Conservation (phyloP, 2,888 invertebrate genomes). For the Globia sparganii region DNA sequence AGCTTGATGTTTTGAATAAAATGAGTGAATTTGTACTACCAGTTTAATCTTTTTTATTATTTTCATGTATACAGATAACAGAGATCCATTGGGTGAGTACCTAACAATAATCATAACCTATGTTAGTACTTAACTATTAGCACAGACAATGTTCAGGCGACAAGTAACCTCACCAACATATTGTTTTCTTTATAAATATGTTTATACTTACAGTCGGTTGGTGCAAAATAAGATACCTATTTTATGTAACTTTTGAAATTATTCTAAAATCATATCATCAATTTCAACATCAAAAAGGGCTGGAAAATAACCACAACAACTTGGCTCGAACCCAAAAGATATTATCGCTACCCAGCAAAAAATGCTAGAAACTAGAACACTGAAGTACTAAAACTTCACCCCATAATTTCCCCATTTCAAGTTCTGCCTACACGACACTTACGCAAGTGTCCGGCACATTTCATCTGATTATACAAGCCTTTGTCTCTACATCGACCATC, state of each 20-base stretch:
- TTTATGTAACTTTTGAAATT: not conserved
- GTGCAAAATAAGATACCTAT: not conserved
- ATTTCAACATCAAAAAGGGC: slow-evolving; percentile 4
- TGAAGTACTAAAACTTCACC: slow-evolving; percentile 44
- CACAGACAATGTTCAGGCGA: too few species aligned
- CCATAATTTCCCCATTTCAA: slow-evolving; percentile 55
- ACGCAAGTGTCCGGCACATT: slow-evolving; percentile 46
- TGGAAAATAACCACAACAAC: slow-evolving; percentile 13
- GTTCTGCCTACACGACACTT: slow-evolving; percentile 38
- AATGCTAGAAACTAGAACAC: slow-evolving; percentile 42
- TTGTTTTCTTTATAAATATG: not conserved
- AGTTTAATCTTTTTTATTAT: too few species aligned
- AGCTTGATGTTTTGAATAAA: not conserved
- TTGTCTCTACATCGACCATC: slow-evolving; percentile 30
- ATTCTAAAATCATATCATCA: slow-evolving; percentile 8
- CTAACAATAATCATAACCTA: too few species aligned
- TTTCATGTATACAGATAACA: too few species aligned
- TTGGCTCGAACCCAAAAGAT: slow-evolving; percentile 53
- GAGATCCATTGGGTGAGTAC: too few species aligned
- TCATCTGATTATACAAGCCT: slow-evolving; percentile 43
- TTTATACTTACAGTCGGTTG: not conserved
- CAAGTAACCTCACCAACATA: too few species aligned
- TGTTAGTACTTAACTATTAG: too few species aligned
- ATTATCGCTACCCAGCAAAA: slow-evolving; percentile 36
- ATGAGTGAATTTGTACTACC: not conserved